Evolutionary conservation across 2,113 vertebrate species (phyloP).

Genomic region (Hyperopisus bebe): DNA sequence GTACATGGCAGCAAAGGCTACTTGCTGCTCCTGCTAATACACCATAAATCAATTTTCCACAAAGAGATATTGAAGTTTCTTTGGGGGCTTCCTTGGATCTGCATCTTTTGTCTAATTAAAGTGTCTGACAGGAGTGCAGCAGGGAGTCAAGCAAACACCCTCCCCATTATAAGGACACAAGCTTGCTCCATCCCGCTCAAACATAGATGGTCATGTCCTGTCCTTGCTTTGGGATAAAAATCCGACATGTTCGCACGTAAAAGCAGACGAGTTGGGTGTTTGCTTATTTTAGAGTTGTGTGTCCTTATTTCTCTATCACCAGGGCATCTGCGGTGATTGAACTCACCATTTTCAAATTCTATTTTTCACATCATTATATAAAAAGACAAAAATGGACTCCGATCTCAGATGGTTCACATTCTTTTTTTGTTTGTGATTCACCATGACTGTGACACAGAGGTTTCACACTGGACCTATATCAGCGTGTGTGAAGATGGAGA

Average conservation of each 20-base stretch:
- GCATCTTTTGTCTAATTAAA: conserved; percentile 46
- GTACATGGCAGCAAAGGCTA: conserved; percentile 21
- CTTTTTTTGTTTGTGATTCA: neutral
- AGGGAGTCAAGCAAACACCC: conserved; percentile 31
- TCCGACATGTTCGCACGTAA: neutral
- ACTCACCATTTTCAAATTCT: neutral
- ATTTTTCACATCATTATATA: neutral
- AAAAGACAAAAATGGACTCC: neutral
- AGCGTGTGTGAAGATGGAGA: neutral
- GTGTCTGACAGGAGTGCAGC: conserved; percentile 34
- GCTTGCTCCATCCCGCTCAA: neutral
- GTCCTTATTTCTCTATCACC: neutral
- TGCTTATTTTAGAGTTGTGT: too few relatives aligned
- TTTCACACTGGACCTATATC: neutral
- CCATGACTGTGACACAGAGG: neutral
- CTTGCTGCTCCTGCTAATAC: conserved; percentile 31
- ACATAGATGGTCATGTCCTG: neutral
- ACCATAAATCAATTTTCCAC: conserved; percentile 40
- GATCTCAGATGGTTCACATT: neutral
- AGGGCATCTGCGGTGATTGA: conserved; percentile 14
- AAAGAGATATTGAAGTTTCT: conserved; percentile 28
- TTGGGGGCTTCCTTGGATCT: conserved; percentile 43
- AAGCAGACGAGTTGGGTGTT: neutral
- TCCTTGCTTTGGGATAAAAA: neutral
- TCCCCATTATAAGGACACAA: conserved; percentile 1